phyloP scores from a whole-genome alignment of 2,113 vertebrate genomes.

The Xiphorhynchus elegans region DNA sequence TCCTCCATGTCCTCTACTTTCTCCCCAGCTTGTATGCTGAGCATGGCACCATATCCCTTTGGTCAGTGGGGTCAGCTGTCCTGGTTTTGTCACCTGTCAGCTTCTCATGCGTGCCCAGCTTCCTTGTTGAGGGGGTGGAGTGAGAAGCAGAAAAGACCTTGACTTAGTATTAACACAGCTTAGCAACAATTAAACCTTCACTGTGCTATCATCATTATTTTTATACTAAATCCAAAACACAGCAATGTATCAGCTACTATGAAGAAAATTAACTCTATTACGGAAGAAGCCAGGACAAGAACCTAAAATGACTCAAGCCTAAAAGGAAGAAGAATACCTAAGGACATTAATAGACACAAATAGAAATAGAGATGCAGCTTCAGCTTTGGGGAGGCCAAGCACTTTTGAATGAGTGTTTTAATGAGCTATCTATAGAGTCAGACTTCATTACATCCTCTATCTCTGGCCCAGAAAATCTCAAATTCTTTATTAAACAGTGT shows the following conservation, averaged over 20 bases:
- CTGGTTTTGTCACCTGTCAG: background rate
- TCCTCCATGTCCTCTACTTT: background rate
- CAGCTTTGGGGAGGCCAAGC: background rate
- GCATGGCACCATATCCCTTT: background rate
- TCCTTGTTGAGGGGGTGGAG: background rate
- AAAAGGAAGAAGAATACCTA: background rate
- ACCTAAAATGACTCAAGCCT: background rate
- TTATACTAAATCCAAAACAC: background rate
- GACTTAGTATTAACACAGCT: background rate
- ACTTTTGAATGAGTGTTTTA: background rate
- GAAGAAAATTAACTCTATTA: background rate
- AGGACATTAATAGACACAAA: background rate
- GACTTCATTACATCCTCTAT: background rate
- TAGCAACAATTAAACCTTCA: background rate
- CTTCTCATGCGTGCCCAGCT: background rate
- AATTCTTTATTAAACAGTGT: background rate
- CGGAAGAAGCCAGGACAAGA: background rate
- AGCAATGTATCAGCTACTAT: background rate
- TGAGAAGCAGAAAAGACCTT: background rate
- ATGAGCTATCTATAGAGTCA: background rate
- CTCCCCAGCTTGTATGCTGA: background rate
- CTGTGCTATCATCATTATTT: background rate
- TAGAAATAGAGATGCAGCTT: background rate
- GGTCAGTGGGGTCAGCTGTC: background rate
- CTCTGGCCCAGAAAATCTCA: background rate